Base-by-base conservation (phyloP, 2,888 invertebrate genomes). In the Phasia obesa region DNA sequence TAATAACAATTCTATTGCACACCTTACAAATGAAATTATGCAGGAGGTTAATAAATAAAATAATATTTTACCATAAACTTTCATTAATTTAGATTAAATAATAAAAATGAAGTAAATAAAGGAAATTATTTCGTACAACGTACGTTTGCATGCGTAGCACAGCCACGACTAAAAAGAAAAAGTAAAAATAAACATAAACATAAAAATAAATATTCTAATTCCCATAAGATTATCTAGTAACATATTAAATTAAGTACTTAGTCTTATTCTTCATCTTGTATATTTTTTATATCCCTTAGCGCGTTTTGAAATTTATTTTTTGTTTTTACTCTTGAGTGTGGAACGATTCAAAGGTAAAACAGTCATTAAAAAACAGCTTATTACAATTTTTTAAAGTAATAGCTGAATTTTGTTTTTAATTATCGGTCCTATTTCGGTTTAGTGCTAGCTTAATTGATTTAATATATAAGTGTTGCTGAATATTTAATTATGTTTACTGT, bases 1-100 rank as follows among this genome's bases (percentile, higher is more conserved):
- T 35, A 35, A 35, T 35, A 35, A 35, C 9, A 31, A 31, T 9
- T 31, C 11, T 11, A 35, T 11, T 11, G 3, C 9, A 35, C 9
- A 35, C 11, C 11, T 35, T 35, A 9, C 5, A 35, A 35, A 11
- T 64, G 51, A 51, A 35, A 23, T n/a, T n/a, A n/a, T 3, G 21
- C 21, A 15, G 11, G 9, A 6, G 35, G 11, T 35, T 9, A 35
- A 35, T 35, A 21, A 59, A 64, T 21, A 47, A 15, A 71, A 60
- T 23, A 53, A 35, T 23, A 38, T 27, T 60, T 67, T 80, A 80
- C 55, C 82, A 87, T 86, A 87, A 87, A 86, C 86, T 62, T 86
- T 85, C 87, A 88, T 88, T 89, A 87, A 89, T 88, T 88, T 88
- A 87, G 87, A 88, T 88, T 88, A 88, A 88, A 88, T 87, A 86